Percentiles rank a stretch among this genome's conserved stretches.
These are phyloP conservation scores for Aphelocoma californica DNA, from an alignment of 2,797 vertebrate species.

Conservation along the genomic window DNA sequence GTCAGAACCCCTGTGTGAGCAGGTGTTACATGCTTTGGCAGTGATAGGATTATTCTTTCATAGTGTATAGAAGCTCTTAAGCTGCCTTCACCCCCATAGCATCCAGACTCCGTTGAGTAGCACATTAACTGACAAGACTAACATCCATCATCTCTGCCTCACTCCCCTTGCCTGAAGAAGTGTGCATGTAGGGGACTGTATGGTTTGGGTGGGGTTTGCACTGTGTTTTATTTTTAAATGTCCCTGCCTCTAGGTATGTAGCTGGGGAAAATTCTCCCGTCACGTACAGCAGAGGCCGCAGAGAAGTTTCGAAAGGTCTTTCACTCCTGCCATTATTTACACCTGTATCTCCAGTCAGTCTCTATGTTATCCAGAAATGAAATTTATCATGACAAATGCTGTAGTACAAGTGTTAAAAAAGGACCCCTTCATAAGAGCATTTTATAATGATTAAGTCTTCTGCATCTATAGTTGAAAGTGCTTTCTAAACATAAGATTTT, in stretches of 20 bases:
- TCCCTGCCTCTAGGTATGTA: neutral
- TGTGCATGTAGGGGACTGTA: neutral
- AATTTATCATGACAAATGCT: neutral
- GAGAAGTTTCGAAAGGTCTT: neutral
- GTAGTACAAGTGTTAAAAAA: neutral
- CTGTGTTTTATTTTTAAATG: neutral
- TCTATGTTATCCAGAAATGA: neutral
- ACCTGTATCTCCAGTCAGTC: neutral
- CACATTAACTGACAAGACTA: slow-evolving; percentile 23
- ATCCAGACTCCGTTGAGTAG: slow-evolving; percentile 27
- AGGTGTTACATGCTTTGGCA: slow-evolving; percentile 3
- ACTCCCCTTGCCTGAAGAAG: neutral
- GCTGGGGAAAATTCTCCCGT: neutral
- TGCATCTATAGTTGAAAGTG: neutral
- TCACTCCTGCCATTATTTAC: neutral
- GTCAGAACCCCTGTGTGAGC: neutral
- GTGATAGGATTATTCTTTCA: slow-evolving; percentile 42
- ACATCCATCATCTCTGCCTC: slow-evolving; percentile 38
- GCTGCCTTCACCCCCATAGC: slow-evolving; percentile 11
- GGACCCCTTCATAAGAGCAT: neutral
- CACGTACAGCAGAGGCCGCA: neutral
- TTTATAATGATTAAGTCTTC: neutral
- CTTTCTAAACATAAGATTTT: neutral
- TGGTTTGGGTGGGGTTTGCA: neutral
- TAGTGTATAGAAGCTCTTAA: slow-evolving; percentile 30